Conservation (phyloP, 2,113 vertebrate species). For the Phalacrocorax carbo region DNA sequence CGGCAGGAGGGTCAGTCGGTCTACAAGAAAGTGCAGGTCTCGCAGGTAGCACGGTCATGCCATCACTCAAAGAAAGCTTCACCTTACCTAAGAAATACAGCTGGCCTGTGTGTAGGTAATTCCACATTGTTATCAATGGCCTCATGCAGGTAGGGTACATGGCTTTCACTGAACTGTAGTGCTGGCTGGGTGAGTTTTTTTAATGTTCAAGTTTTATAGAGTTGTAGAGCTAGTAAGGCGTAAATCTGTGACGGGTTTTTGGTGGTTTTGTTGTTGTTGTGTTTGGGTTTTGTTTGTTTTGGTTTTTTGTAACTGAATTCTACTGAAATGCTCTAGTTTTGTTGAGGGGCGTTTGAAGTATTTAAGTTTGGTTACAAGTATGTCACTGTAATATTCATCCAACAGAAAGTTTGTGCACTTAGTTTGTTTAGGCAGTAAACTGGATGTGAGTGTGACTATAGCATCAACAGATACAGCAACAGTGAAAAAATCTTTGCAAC, state of each 20-base stretch:
- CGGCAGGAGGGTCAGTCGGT: rapidly evolving
- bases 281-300: no score
- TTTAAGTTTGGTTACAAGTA: neutral
- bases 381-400: neutral
- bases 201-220: neutral
- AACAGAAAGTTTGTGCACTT: neutral
- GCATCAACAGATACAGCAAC: neutral
- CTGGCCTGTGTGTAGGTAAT: neutral
- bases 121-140: neutral
- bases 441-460: neutral
- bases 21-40: neutral
- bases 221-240: neutral
- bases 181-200: neutral
- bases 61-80: neutral
- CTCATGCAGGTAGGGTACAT: neutral
- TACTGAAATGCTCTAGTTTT: neutral
- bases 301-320: neutral
- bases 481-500: neutral
- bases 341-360: neutral
- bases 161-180: neutral
- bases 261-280: neutral
- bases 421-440: neutral
- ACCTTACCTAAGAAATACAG: neutral
- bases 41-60: neutral
- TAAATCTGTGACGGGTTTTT: neutral